phyloP scores from a whole-genome alignment of 2,888 invertebrate species.

The Pachydiplax longipennis region DNA sequence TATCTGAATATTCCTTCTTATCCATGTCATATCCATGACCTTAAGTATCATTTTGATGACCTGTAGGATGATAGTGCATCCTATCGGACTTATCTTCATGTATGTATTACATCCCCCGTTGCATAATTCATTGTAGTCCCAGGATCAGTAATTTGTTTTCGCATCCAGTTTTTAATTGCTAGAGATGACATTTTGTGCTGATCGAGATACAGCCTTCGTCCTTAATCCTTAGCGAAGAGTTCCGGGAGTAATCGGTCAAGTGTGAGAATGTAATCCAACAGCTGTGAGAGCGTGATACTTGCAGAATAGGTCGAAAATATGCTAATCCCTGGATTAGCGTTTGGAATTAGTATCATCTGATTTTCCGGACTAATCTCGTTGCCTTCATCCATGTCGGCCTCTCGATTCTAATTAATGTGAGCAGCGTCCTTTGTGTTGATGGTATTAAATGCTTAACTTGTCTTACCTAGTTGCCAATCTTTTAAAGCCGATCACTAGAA shows the following conservation, averaged over 20 bases:
- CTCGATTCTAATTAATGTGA: neutral
- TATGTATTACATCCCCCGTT: too few species aligned
- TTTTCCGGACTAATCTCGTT: neutral
- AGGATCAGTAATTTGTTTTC: too few species aligned
- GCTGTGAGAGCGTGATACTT: neutral
- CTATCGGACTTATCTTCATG: too few species aligned
- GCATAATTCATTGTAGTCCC: too few species aligned
- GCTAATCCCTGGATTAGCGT: neutral
- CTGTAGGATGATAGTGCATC: too few species aligned
- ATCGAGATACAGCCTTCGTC: neutral
- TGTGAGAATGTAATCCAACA: neutral
- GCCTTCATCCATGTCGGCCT: neutral
- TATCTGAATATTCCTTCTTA: too few species aligned
- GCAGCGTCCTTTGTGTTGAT: neutral
- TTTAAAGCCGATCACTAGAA: too few species aligned
- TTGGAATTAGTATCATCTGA: neutral
- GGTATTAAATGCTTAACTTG: neutral
- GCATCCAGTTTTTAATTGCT: too few species aligned
- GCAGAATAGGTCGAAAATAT: neutral
- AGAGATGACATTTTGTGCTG: too few species aligned
- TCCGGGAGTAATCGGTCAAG: neutral
- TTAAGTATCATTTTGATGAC: too few species aligned
- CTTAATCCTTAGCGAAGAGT: neutral
- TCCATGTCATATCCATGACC: too few species aligned
- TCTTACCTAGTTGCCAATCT: neutral